phyloP scores from a whole-genome alignment of 1,140 invertebrate species.

The Piezodorus guildinii region DNA sequence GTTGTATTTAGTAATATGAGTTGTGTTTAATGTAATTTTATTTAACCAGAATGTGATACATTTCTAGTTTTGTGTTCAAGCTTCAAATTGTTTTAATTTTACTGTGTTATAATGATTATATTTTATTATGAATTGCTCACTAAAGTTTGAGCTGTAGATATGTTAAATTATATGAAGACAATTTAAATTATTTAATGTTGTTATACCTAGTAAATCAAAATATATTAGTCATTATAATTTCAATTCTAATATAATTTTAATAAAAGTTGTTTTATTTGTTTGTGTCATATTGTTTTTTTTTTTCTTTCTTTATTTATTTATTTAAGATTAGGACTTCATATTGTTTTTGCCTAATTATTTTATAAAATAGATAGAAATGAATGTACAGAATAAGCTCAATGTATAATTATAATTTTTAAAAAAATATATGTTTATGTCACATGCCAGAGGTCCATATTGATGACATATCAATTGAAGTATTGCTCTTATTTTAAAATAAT shows the following conservation, averaged over 20 bases:
- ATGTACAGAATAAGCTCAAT: too few species aligned
- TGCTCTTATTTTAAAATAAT: too few species aligned
- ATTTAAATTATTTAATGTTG: conserved; percentile 25
- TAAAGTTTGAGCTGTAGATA: conserved; percentile 25
- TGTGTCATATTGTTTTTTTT: conserved; percentile 19
- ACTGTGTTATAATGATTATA: conserved; percentile 25
- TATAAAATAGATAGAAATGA: too few species aligned
- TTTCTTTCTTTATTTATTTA: conserved; percentile 16
- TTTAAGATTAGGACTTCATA: conserved; percentile 4
- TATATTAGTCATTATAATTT: conserved; percentile 24
- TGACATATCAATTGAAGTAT: too few species aligned
- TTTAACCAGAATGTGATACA: conserved; percentile 29
- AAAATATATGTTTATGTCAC: too few species aligned
- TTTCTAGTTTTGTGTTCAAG: conserved; percentile 27
- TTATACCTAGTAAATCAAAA: conserved; percentile 20
- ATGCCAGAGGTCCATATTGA: too few species aligned
- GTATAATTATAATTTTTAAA: too few species aligned
- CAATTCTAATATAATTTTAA: conserved; percentile 15
- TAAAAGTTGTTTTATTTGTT: conserved; percentile 20
- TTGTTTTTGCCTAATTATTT: too few species aligned
- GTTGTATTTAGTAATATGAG: conserved; percentile 26
- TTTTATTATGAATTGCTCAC: conserved; percentile 25
- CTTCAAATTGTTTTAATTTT: conserved; percentile 27
- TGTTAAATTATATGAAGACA: conserved; percentile 24
- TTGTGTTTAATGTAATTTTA: conserved; percentile 28